A percentile compares a stretch with the other conserved stretches of the same genome.
These are phyloP conservation scores for Mus spretus DNA, from an alignment of 2,797 vertebrate genomes.

Conservation along the genomic window DNA sequence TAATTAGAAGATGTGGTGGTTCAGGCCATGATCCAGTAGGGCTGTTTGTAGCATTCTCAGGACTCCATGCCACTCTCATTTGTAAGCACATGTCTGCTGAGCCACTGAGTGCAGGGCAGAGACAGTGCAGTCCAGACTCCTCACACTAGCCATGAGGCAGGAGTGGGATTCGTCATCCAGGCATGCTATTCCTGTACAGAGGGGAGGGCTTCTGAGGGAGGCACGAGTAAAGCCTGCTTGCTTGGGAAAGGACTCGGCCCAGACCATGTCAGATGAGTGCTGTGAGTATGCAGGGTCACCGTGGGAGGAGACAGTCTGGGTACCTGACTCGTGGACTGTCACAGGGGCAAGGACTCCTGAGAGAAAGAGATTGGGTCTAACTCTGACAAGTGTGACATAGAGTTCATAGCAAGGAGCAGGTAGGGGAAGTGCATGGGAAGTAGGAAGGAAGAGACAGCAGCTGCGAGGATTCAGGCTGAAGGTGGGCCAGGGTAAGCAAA, in stretches of 20 bases:
- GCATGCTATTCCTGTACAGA: neutral
- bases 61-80: rapidly evolving
- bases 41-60: neutral
- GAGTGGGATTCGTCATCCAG: neutral
- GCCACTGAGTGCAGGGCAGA: neutral
- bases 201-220: neutral
- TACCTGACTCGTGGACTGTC: neutral
- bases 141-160: neutral
- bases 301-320: neutral
- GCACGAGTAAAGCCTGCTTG: neutral
- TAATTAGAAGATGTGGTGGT: neutral
- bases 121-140: neutral
- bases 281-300: neutral
- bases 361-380: neutral
- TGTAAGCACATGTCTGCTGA: neutral
- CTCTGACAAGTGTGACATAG: neutral
- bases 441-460: neutral
- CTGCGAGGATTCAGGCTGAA: neutral
- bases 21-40: neutral
- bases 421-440: neutral
- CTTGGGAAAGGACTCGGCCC: neutral
- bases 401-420: neutral
- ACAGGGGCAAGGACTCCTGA: neutral
- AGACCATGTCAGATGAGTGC: neutral
- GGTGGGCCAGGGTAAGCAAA: neutral